phyloP scores from a whole-genome alignment of 1,140 invertebrate species.

The Tetramorium alpestre region DNA sequence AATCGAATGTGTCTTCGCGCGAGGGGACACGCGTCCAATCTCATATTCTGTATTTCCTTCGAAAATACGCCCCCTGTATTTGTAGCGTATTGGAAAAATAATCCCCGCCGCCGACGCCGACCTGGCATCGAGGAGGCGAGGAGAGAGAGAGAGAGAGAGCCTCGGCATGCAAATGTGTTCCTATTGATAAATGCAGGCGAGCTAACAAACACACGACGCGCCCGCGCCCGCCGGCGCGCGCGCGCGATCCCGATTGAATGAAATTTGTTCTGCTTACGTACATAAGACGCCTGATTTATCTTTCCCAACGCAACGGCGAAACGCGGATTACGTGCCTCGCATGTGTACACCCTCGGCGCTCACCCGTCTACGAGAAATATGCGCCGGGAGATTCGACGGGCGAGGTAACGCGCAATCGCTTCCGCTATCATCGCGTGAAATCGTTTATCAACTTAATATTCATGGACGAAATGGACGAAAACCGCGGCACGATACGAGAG shows the following conservation, averaged over 20 bases:
- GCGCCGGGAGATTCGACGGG: slow-evolving; percentile 37
- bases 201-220: slow-evolving; percentile 46
- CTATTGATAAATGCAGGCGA: slow-evolving; percentile 50
- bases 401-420: slow-evolving; percentile 7
- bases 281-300: slow-evolving; percentile 57
- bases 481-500: not conserved
- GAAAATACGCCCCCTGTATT: slow-evolving; percentile 34
- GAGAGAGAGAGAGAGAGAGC: not conserved
- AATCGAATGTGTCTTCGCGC: not conserved
- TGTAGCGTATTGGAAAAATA: slow-evolving; percentile 56
- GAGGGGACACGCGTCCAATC: slow-evolving; percentile 8
- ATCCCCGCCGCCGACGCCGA: slow-evolving; percentile 13
- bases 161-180: slow-evolving; percentile 36
- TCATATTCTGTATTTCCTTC: slow-evolving; percentile 34
- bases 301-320: slow-evolving; percentile 45
- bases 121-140: not conserved
- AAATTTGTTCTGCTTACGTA: slow-evolving; percentile 60
- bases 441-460: slow-evolving; percentile 18
- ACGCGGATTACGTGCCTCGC: slow-evolving; percentile 53
- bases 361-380: slow-evolving; percentile 13
- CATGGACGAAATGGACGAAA: not conserved
- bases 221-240: not conserved
- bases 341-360: slow-evolving; percentile 13
- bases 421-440: not conserved
- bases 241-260: slow-evolving; percentile 49